Evolutionary conservation across 2,113 vertebrate species (phyloP).

Genomic region (Lepidiolamprologus cunningtoni): DNA sequence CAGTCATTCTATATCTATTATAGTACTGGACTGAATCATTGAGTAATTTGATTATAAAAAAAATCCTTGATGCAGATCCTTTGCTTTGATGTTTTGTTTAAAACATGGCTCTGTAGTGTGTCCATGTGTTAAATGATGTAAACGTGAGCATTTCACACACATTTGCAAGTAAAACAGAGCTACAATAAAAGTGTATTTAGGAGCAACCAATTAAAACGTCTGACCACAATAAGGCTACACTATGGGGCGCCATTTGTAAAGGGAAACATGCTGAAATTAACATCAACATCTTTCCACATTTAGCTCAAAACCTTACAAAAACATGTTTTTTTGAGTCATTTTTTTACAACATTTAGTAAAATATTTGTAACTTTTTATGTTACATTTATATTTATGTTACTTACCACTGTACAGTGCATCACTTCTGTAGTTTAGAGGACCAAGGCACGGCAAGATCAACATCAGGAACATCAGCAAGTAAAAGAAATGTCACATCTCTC

Average conservation of each 20-base stretch:
- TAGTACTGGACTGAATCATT: accelerated
- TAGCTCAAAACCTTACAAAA: not conserved
- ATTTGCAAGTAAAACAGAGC: not conserved
- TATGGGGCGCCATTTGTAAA: not conserved
- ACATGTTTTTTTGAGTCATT: accelerated
- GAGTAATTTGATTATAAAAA: not conserved
- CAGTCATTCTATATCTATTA: not conserved
- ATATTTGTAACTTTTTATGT: not conserved
- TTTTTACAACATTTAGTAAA: not conserved
- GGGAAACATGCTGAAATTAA: accelerated
- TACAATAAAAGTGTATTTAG: not conserved
- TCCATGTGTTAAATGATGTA: not conserved
- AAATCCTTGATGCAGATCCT: not conserved
- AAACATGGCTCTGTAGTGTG: not conserved
- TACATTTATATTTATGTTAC: not conserved
- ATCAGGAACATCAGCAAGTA: not conserved
- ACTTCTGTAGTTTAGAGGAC: not conserved
- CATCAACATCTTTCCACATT: not conserved
- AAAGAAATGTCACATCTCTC: not conserved
- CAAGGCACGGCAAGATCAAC: not conserved
- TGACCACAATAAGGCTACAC: not conserved
- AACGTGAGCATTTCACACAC: not conserved
- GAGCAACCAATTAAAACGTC: not conserved
- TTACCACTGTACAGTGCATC: not conserved
- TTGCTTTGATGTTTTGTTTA: not conserved